A percentile compares a stretch with the other conserved stretches of the same genome.
Evolutionary conservation across 2,888 invertebrate species (phyloP).

Genomic region (Brachypalpus laphriformis): DNA sequence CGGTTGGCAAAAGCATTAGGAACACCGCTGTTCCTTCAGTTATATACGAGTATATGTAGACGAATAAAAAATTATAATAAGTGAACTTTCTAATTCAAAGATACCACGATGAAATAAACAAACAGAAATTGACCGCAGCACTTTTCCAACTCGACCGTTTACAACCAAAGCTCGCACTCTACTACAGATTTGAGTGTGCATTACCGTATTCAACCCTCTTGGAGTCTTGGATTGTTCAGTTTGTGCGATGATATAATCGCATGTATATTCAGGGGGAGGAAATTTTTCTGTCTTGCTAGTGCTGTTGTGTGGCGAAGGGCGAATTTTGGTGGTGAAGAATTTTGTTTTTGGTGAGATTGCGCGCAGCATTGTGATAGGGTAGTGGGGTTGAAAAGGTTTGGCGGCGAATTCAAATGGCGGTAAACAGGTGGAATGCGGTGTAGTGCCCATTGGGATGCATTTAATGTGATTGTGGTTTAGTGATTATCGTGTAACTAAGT

Average conservation of each 20-base stretch:
- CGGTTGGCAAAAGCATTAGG: slow-evolving; percentile 55
- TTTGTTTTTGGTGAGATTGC: slow-evolving; percentile 59
- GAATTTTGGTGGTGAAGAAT: slow-evolving; percentile 15
- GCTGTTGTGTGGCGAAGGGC: not conserved
- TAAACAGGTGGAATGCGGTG: slow-evolving; percentile 58
- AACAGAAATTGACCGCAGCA: slow-evolving; percentile 74
- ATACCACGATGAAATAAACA: slow-evolving; percentile 67
- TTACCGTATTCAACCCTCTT: slow-evolving; percentile 76
- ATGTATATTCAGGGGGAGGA: slow-evolving; percentile 25
- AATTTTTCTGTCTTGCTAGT: not conserved
- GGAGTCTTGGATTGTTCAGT: slow-evolving; percentile 42
- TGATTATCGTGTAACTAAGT: slow-evolving; percentile 17
- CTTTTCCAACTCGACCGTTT: slow-evolving; percentile 81
- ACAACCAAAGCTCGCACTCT: slow-evolving; percentile 82
- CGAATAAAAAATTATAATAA: not conserved
- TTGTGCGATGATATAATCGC: slow-evolving; percentile 70
- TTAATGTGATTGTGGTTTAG: slow-evolving; percentile 48
- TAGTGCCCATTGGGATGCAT: slow-evolving; percentile 34
- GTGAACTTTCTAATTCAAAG: slow-evolving; percentile 33
- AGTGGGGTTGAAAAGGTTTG: not conserved
- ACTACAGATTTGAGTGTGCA: slow-evolving; percentile 81
- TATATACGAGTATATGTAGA: slow-evolving; percentile 42
- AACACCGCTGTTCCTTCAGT: slow-evolving; percentile 51
- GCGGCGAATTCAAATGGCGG: slow-evolving; percentile 64
- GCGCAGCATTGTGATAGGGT: slow-evolving; percentile 12